Base-by-base conservation (phyloP, 1,140 invertebrate species). In the Chironomus tepperi region DNA sequence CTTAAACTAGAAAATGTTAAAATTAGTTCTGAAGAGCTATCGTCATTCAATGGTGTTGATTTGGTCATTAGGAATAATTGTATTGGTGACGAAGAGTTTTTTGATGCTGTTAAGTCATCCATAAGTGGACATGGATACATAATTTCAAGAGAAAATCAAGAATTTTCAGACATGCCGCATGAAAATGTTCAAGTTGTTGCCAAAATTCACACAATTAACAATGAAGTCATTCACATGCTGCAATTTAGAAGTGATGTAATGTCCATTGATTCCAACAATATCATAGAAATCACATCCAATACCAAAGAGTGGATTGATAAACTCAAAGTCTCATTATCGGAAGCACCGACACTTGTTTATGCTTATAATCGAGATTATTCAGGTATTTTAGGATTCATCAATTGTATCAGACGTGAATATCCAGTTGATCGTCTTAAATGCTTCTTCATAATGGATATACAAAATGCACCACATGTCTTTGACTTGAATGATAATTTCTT, bases 341-440 rank as follows among this genome's bases (percentile, higher is more conserved):
- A 85, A 77, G 82, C 83, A 6, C 65, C 77, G 7, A 77, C 80
- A 3, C 75, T 91, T 9, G 77, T 91, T 0, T 86, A 88, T 65
- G 83, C 85, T 7, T 85, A 89, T 80, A 85, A 86, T 76, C 88
- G 90, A 75, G 19, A 74, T 43, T 70, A 77, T n/a, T 87, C 81
- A 81, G 89, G 89, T 75, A 83, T 89, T 64, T 76, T 90, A 73
- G 89, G 89, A 72, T 78, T 90, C 73, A 75, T 79, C 24, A 83
- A 82, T 74, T 83, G 81, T 73, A 34, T 83, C 0, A 43, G 78
- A 65, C 78, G 78, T 76, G 81, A 83, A 76, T 57, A 57, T 57
- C 75, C 78, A 9, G 76, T 75, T 47, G 65, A 21, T 19, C n/a
- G 10, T 18, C 65, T 70, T 18, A 70, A 19, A 19, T 19, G 65